Evolutionary conservation across 2,888 invertebrate genomes (phyloP), one percentile per base, ranked within the genome.

Genomic region (Rotaria sp.): DNA sequence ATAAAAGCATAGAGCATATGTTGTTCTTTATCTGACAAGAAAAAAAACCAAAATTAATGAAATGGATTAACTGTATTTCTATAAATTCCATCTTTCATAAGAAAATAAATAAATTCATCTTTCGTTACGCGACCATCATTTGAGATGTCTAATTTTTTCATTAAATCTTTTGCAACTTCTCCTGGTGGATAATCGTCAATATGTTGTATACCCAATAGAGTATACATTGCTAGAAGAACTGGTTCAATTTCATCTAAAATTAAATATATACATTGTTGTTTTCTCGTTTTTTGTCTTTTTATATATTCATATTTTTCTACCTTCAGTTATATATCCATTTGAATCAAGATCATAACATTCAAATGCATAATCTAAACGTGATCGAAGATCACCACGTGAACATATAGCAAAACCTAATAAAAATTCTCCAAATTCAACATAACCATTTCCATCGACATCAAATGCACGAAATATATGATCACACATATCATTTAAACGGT

Each of bases 61-160:
- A 80, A 80, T 80, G 80, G 80, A 80, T 80, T 80, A 2, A 80
- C 80, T n/a, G 80, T 80, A 80, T 80, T 80, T 80, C 80, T 41
- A 26, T 45, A 80, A 45, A 80, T 41, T 45, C 45, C 80, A 45
- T 80, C 80, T 80, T 80, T 80, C 45, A 45, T 80, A n/a, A 80
- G 45, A 45, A 35, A 80, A n/a, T 80, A 11, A 41, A 80, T 80
- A 13, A 80, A 80, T 80, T 80, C 80, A 80, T 80, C 80, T 80
- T 80, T 80, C 1, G 80, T 45, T 26, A 80, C 80, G n/a, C 45
- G 41, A n/a, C 80, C 80, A 80, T 80, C 45, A 18, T 80, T 38
- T 26, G 80, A 80, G 11, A n/a, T 26, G 11, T 80, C 80, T n/a
- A 80, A 35, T 45, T 80, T 80, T 21, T 80, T 41, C 80, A 80